These are phyloP conservation scores for Monoplex corrugatus DNA, from an alignment of 2,888 invertebrate genomes.

Conservation along the genomic window DNA sequence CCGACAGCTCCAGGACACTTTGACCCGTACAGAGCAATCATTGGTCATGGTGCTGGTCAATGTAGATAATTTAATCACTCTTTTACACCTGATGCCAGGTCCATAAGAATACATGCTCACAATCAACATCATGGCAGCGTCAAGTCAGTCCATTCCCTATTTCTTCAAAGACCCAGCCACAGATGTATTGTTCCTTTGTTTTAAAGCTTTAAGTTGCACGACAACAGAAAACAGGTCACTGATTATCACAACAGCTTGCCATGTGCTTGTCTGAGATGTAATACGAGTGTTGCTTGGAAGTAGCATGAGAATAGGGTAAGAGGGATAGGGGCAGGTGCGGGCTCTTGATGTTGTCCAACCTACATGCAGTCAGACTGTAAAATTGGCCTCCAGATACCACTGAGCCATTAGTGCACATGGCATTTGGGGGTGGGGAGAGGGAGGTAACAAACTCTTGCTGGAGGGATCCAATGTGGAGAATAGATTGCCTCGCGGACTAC, in stretches of 20 bases:
- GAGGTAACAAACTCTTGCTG: too few species aligned
- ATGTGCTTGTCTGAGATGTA: not conserved
- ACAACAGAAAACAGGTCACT: not conserved
- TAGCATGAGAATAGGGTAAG: not conserved
- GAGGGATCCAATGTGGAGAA: too few species aligned
- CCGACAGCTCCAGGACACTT: not conserved
- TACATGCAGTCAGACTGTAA: too few species aligned
- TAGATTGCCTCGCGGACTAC: too few species aligned
- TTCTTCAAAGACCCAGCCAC: not conserved
- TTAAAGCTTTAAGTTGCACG: constrained; percentile 34
- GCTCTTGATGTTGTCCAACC: too few species aligned
- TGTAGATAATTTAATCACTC: not conserved
- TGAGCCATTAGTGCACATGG: too few species aligned
- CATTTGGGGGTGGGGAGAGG: too few species aligned
- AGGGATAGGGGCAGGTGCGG: not conserved
- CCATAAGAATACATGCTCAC: not conserved
- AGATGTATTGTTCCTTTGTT: not conserved
- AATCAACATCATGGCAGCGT: not conserved
- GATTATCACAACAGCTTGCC: constrained; percentile 35
- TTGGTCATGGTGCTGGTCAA: constrained; percentile 18
- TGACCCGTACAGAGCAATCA: not conserved
- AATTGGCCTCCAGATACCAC: too few species aligned
- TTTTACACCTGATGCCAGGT: too few species aligned
- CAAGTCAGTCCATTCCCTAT: not conserved
- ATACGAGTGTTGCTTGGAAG: constrained; percentile 15